Conservation (phyloP, 2,888 invertebrate genomes). For the Bedellia somnulentella region DNA sequence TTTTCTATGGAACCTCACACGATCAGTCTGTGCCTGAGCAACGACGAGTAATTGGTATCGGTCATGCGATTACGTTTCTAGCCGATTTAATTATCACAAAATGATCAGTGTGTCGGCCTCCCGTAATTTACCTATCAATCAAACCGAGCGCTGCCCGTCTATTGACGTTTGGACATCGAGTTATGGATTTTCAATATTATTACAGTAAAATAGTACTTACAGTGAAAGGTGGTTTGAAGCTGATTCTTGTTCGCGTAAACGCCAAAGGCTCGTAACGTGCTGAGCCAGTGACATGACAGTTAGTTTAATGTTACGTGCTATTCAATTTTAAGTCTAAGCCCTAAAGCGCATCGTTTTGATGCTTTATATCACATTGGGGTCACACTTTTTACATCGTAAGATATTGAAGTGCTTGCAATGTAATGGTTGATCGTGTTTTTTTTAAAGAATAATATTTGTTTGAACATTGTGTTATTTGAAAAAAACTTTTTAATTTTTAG, state of each 20-base stretch:
- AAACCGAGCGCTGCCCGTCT: slow-evolving; percentile 25
- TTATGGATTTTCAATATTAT: slow-evolving; percentile 32
- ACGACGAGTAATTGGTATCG: slow-evolving; percentile 46
- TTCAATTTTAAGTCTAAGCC: too few relatives aligned
- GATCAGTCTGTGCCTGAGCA: slow-evolving; percentile 49
- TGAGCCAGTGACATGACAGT: slow-evolving; percentile 10
- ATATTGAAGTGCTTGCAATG: too few relatives aligned
- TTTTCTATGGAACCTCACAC: slow-evolving; percentile 43
- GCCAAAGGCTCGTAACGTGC: slow-evolving; percentile 7
- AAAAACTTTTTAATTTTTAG: too few relatives aligned
- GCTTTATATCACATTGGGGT: too few relatives aligned
- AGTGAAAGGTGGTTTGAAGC: slow-evolving; percentile 25
- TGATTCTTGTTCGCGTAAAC: slow-evolving; percentile 3
- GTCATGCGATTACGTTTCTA: slow-evolving; percentile 60
- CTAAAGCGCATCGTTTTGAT: too few relatives aligned
- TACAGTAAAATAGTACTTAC: slow-evolving; percentile 13
- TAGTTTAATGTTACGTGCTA: slow-evolving; percentile 2
- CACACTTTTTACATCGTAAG: too few relatives aligned
- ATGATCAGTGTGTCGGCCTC: slow-evolving; percentile 53
- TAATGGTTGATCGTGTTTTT: too few relatives aligned
- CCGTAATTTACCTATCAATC: slow-evolving; percentile 60
- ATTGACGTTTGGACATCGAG: slow-evolving; percentile 23
- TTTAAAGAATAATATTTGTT: too few relatives aligned
- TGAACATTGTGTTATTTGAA: too few relatives aligned
- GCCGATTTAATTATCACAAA: slow-evolving; percentile 58